These are phyloP conservation scores for Philopedon plagiatum DNA, from an alignment of 2,888 invertebrate genomes.

Conservation along the genomic window DNA sequence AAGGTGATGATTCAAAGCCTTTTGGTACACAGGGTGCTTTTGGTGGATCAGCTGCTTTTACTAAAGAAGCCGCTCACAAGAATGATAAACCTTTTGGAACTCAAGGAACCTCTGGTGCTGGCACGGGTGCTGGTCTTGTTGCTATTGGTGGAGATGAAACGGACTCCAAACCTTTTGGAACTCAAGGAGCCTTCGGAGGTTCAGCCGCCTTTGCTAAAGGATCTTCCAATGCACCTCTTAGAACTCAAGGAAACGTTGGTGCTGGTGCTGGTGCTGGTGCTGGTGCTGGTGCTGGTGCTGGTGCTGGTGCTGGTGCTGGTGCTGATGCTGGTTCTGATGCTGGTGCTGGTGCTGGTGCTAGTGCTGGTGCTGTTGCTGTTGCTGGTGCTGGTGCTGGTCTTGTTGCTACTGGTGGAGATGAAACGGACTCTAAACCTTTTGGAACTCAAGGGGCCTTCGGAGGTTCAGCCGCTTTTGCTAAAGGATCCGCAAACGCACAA, in stretches of 20 bases:
- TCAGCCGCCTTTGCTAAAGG: conserved; percentile 24
- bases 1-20: neutral
- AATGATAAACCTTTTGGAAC: conserved; percentile 42
- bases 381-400: conserved; percentile 1
- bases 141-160: too few species aligned
- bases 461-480: conserved; percentile 31
- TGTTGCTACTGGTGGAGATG: neutral
- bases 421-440: neutral
- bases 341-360: neutral
- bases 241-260: conserved; percentile 24
- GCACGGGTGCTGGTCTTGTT: too few species aligned
- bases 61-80: conserved; percentile 16
- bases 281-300: neutral
- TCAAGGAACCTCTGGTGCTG: conserved; percentile 34
- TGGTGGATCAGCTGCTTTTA: conserved; percentile 32
- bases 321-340: too few species aligned
- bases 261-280: neutral
- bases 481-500: conserved; percentile 1
- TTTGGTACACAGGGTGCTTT: conserved; percentile 40
- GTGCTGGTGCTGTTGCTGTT: neutral
- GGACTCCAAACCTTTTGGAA: conserved; percentile 34
- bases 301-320: neutral
- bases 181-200: conserved; percentile 41
- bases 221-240: neutral
- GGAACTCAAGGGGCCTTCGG: conserved; percentile 43